Percentiles rank a stretch among this genome's conserved stretches.
These are phyloP conservation scores for human (Homo sapiens) DNA, from an alignment of 2,113 vertebrate species.

Conservation along the genomic window DNA sequence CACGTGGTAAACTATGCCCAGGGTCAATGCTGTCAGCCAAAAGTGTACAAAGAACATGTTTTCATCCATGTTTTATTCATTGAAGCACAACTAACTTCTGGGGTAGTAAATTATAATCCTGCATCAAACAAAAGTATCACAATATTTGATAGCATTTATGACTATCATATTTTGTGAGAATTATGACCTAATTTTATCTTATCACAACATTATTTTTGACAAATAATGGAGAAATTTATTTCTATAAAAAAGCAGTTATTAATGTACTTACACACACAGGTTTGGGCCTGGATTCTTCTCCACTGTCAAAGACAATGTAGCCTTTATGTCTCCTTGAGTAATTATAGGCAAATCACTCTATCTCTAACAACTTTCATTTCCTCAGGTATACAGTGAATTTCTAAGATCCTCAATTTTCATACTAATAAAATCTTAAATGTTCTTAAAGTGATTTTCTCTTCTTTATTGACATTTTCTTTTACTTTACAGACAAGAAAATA, in stretches of 20 bases:
- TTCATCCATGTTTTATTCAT: neutral
- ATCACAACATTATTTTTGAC: neutral
- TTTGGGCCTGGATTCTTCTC: neutral
- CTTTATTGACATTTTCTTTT: neutral
- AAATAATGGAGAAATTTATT: neutral
- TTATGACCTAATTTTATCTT: neutral
- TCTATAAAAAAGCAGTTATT: neutral
- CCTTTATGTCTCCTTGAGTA: neutral
- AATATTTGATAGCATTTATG: neutral
- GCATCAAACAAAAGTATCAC: neutral
- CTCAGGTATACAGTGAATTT: neutral
- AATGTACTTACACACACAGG: neutral
- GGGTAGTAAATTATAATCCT: neutral
- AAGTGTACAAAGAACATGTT: neutral
- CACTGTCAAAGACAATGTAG: neutral
- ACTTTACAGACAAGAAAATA: neutral
- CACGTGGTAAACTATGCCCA: rapidly evolving
- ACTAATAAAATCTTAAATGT: neutral
- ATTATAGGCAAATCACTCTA: neutral
- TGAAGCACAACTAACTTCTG: neutral
- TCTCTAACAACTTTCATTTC: neutral
- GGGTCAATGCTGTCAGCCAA: neutral
- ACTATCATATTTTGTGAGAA: neutral
- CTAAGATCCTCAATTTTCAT: neutral
- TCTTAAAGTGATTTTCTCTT: neutral